Conservation (phyloP, 2,113 vertebrate genomes). For the Clarias macrocephalus region DNA sequence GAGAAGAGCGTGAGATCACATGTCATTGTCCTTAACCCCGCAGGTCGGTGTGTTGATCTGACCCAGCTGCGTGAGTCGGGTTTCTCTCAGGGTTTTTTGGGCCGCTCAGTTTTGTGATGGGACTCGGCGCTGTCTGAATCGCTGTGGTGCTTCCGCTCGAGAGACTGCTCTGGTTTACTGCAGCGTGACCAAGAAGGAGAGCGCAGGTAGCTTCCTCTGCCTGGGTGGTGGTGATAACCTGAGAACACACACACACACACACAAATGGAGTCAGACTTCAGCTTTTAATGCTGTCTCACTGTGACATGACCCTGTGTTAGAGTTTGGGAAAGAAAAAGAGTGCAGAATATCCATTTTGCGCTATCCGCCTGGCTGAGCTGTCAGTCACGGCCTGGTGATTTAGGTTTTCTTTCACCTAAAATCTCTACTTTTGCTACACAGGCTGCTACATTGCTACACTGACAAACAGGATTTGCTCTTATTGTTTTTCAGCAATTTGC, state of each 20-base stretch:
- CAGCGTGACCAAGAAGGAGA: slow-evolving; percentile 90
- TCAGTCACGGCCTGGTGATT: neutral
- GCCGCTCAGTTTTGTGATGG: slow-evolving; percentile 80
- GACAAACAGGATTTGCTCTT: neutral
- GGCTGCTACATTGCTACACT: too few species aligned
- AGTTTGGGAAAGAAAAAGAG: neutral
- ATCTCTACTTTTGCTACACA: neutral
- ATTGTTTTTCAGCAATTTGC: neutral
- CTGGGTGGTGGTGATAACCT: slow-evolving; percentile 80
- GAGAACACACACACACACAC: neutral
- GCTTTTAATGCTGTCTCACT: slow-evolving; percentile 81
- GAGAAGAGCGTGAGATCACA: slow-evolving; percentile 11
- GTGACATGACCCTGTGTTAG: neutral
- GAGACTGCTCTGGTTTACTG: slow-evolving; percentile 75
- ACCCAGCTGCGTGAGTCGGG: neutral
- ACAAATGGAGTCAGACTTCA: neutral
- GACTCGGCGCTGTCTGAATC: slow-evolving; percentile 81
- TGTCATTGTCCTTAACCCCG: slow-evolving; percentile 25
- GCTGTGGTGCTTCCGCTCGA: slow-evolving; percentile 83
- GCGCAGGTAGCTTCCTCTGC: slow-evolving; percentile 80
- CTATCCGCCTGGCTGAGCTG: neutral
- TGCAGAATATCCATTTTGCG: slow-evolving; percentile 32
- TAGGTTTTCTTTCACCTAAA: neutral
- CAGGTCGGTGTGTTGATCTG: neutral
- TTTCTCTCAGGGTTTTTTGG: slow-evolving; percentile 75